A percentile compares a stretch with the other conserved stretches of the same genome.
phyloP scores from a whole-genome alignment of 2,113 vertebrate species.

The Nicator chloris region DNA sequence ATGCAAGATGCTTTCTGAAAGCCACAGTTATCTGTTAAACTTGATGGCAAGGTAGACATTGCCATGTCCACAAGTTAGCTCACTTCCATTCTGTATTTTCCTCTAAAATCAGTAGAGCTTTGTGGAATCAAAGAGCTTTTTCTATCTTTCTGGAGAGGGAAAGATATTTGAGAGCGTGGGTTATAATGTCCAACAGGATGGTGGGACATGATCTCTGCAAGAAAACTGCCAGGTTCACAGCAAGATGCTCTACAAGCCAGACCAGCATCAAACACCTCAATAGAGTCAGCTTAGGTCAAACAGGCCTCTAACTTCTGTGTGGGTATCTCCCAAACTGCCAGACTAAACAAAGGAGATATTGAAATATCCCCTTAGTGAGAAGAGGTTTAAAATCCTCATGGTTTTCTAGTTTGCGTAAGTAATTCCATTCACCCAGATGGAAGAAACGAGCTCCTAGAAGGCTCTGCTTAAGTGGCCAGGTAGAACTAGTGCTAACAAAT shows the following conservation, averaged over 20 bases:
- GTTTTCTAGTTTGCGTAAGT: background rate
- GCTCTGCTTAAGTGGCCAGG: background rate
- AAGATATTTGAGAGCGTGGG: background rate
- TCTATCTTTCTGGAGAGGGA: background rate
- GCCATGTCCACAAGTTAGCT: background rate
- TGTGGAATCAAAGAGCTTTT: background rate
- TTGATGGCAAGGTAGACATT: background rate
- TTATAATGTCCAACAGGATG: background rate
- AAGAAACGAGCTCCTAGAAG: background rate
- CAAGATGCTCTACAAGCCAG: background rate
- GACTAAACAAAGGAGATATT: background rate
- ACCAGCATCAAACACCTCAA: background rate
- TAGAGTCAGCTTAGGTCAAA: background rate
- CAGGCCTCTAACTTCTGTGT: background rate
- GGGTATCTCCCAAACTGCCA: background rate
- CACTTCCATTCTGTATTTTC: background rate
- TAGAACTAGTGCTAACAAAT: background rate
- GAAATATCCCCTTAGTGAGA: background rate
- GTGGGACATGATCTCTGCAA: background rate
- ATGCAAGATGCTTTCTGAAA: background rate
- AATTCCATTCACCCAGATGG: background rate
- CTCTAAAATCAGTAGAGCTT: background rate
- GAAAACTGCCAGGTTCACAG: background rate
- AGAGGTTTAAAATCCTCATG: background rate
- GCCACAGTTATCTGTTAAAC: background rate